Evolutionary conservation across 1,140 invertebrate species (phyloP).

Genomic region (Spodoptera litura): DNA sequence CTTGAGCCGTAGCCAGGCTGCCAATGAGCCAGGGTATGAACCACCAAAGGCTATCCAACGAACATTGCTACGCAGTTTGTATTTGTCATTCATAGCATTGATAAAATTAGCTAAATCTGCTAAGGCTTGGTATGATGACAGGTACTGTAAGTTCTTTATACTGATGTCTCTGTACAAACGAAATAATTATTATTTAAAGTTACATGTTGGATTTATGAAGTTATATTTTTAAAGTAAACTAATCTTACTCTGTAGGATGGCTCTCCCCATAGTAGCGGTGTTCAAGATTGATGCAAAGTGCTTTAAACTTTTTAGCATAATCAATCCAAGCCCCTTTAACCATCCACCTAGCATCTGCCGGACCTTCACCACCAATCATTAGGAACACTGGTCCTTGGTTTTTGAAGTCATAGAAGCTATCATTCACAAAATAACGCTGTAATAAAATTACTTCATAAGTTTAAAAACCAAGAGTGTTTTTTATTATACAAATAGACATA

Average conservation of each 20-base stretch:
- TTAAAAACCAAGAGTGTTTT: too few species aligned
- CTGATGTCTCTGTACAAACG: slow-evolving; percentile 89
- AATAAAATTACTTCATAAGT: slow-evolving; percentile 46
- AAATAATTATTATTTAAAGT: background rate
- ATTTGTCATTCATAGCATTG: slow-evolving; percentile 88
- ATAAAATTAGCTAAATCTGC: slow-evolving; percentile 95
- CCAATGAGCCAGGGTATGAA: slow-evolving; percentile 96
- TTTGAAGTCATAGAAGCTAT: slow-evolving; percentile 89
- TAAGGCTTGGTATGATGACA: slow-evolving; percentile 95
- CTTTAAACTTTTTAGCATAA: slow-evolving; percentile 92
- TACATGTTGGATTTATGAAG: background rate
- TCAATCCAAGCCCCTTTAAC: slow-evolving; percentile 93
- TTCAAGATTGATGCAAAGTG: slow-evolving; percentile 95
- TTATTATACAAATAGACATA: too few species aligned
- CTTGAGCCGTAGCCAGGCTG: slow-evolving; percentile 95
- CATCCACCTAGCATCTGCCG: slow-evolving; percentile 93
- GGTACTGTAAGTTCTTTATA: slow-evolving; percentile 91
- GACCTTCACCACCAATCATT: slow-evolving; percentile 95
- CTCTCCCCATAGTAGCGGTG: slow-evolving; percentile 98
- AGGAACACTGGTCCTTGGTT: slow-evolving; percentile 93
- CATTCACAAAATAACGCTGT: slow-evolving; percentile 93
- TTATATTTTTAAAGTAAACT: background rate
- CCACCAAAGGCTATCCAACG: slow-evolving; percentile 98
- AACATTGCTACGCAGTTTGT: slow-evolving; percentile 87
- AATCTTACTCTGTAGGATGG: slow-evolving; percentile 89